phyloP scores from a whole-genome alignment of 2,888 invertebrate species.

The Melanchra persicariae region DNA sequence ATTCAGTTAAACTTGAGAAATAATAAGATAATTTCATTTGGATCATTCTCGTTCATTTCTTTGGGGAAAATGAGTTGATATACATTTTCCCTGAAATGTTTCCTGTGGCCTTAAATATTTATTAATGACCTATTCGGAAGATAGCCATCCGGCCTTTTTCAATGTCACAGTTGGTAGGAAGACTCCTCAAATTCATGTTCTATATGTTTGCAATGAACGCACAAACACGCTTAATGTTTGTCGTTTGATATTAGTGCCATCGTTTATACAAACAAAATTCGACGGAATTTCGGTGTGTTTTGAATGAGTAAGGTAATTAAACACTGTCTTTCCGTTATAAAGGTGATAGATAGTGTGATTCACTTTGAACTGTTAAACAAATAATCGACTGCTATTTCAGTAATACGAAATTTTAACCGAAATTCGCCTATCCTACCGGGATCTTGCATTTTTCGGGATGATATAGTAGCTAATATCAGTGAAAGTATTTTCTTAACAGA shows the following conservation, averaged over 20 bases:
- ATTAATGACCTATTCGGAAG: conserved; percentile 14
- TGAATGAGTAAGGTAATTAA: neutral
- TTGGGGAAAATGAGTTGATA: conserved; percentile 26
- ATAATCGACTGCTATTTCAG: neutral
- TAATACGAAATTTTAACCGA: neutral
- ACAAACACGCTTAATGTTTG: neutral
- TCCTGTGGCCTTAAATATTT: conserved; percentile 43
- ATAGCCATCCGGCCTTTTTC: neutral
- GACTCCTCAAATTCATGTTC: conserved; percentile 1
- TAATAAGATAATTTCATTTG: neutral
- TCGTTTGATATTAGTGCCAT: neutral
- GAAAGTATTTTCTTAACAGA: neutral
- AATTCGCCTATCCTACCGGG: neutral
- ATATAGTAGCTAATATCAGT: neutral
- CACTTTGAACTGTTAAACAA: neutral
- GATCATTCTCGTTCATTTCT: neutral
- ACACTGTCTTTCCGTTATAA: neutral
- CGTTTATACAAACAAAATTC: conserved; percentile 2
- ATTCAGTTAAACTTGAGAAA: neutral
- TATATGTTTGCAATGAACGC: neutral
- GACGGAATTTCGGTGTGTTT: neutral
- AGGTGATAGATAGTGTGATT: neutral
- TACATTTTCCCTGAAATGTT: conserved; percentile 28
- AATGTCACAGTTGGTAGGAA: conserved; percentile 16
- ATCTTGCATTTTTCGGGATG: neutral